Base-by-base conservation (phyloP, 2,797 vertebrate species). In the Kryptolebias ocellatus region DNA sequence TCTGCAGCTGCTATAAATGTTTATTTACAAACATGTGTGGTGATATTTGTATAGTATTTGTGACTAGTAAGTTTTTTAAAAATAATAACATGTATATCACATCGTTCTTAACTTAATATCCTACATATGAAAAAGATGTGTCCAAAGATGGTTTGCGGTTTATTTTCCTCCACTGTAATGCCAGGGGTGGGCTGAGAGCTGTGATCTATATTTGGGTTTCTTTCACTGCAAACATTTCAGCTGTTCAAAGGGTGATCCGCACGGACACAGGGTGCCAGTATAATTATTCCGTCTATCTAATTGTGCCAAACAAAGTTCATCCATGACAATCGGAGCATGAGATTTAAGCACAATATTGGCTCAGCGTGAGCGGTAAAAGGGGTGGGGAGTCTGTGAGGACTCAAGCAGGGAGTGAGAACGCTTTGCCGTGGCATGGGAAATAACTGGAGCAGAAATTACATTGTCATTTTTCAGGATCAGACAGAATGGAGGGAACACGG, bases 341-440 rank as follows among this genome's bases (percentile, higher is more conserved):
- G 91, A 94, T 93, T 94, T 86, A 92, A 87, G 81, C 82, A 93
- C 93, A 94, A 93, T 94, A 93, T 93, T 92, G 89, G 81, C 93
- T 68, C 93, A 93, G 92, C 92, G 91, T 93, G 91, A 90, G 93
- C 92, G 87, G 85, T 90, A 70, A 79, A 9, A 39, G 8, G 81
- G 90, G 74, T 39, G 70, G 80, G 83, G 83, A 77, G 88, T 83
- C 86, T 77, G 88, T 51, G 54, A 80, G 74, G 80, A 77, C 78
- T 85, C 79, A 51, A 74, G 70, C 52, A 72, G 74, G 84, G 84
- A 87, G 90, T 89, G 81, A 78, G 84, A 89, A 72, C 65, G 75
- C 88, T 90, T 88, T 83, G 83, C 79, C 53, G 79, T 61, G 81
- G 81, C 90, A 90, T 90, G 87, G 74, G 87, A 90, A 93, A 86